Evolutionary conservation across 2,888 invertebrate species (phyloP), one percentile per base, ranked within the genome.

Genomic region (Mesorhabditis belari): DNA sequence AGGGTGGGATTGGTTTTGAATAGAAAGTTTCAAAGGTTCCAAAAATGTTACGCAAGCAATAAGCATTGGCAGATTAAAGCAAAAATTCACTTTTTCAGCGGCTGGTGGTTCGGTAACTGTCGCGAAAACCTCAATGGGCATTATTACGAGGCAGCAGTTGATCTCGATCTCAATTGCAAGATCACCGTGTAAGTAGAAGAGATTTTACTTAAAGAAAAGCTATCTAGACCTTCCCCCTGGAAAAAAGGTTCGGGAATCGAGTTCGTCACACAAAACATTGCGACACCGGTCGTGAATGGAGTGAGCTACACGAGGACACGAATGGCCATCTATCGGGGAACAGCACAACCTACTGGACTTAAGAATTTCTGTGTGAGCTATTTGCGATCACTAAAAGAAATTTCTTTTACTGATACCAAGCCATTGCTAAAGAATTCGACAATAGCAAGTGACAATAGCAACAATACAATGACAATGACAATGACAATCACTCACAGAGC

Each of bases 41-140:
- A n/a, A n/a, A n/a, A n/a, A n/a, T n/a, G n/a, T n/a, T n/a, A n/a
- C n/a, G n/a, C n/a, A n/a, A n/a, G n/a, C n/a, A n/a, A n/a, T n/a
- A n/a, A n/a, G n/a, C n/a, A n/a, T n/a, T n/a, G n/a, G n/a, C n/a
- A n/a, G n/a, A n/a, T n/a, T n/a, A n/a, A n/a, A n/a, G n/a, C n/a
- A n/a, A n/a, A n/a, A n/a, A n/a, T n/a, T n/a, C n/a, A n/a, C 17
- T 23, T 26, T 62, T 66, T 59, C 56, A 70, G 67, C 23, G 71
- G 71, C 9, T 71, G 71, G 71, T 70, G 70, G 70, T 70, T 67
- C 35, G 70, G 70, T 50, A 62, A 59, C 53, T 71, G 71, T 44
- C 66, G 65, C 5, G 69, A 70, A 35, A 70, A 70, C 54, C 23
- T 70, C 49, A 71, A 71, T 49, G 71, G 69, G 4, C 50, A 52